A percentile compares a stretch with the other conserved stretches of the same genome.
phyloP scores from a whole-genome alignment of 2,888 invertebrate species.

The Nymphalis urticae region DNA sequence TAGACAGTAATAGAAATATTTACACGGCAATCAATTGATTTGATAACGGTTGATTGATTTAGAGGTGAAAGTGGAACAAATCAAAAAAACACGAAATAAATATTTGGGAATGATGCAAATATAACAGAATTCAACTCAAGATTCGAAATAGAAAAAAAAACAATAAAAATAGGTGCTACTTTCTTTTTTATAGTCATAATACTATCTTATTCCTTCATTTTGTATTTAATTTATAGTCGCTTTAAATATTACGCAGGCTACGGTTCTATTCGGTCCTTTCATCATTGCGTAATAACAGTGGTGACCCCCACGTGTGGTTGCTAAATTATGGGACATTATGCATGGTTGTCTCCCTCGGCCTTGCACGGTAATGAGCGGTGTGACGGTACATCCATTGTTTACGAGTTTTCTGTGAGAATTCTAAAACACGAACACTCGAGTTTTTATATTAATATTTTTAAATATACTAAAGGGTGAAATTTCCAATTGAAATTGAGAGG shows the following conservation, averaged over 20 bases:
- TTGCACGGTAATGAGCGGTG: conserved; percentile 38
- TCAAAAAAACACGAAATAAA: background rate
- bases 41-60: background rate
- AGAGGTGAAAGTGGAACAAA: background rate
- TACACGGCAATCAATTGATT: background rate
- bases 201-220: background rate
- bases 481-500: too few relatives aligned
- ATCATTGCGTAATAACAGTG: conserved; percentile 59
- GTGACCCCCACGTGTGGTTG: conserved; percentile 52
- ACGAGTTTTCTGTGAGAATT: conserved; percentile 16
- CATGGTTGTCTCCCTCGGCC: conserved; percentile 32
- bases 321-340: conserved; percentile 59
- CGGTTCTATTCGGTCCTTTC: conserved; percentile 39
- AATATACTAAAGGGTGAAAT: too few relatives aligned
- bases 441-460: too few relatives aligned
- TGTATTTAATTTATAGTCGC: background rate
- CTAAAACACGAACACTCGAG: background rate
- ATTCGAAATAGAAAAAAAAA: too few relatives aligned
- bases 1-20: background rate
- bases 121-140: too few relatives aligned
- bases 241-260: conserved; percentile 24
- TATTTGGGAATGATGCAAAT: background rate
- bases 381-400: conserved; percentile 19
- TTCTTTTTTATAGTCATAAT: background rate
- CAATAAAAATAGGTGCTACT: too few relatives aligned